phyloP scores from a whole-genome alignment of 2,888 invertebrate species.

The Ormyrus nitidulus region DNA sequence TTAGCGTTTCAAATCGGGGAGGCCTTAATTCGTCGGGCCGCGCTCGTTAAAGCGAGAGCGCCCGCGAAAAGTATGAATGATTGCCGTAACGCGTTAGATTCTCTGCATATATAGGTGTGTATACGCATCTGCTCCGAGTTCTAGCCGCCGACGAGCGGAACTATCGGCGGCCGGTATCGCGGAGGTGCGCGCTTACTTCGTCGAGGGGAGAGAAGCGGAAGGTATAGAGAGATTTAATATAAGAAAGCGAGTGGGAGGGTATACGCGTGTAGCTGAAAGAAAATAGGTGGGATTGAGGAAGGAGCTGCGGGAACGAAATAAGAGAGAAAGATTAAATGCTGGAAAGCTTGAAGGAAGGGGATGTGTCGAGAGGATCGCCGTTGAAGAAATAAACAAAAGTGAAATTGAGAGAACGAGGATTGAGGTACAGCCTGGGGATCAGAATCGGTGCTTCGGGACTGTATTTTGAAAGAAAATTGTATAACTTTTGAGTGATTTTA shows the following conservation, averaged over 20 bases:
- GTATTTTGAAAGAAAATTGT: too few relatives aligned
- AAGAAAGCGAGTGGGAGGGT: background rate
- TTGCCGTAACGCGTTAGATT: slow-evolving; percentile 35
- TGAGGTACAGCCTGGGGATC: too few relatives aligned
- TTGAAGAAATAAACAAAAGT: too few relatives aligned
- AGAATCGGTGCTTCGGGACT: too few relatives aligned
- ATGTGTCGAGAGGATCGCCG: background rate
- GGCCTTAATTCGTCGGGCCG: slow-evolving; percentile 37
- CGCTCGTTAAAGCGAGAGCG: slow-evolving; percentile 45
- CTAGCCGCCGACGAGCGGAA: slow-evolving; percentile 23
- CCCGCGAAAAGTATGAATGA: slow-evolving; percentile 40
- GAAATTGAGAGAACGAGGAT: too few relatives aligned
- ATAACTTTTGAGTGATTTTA: too few relatives aligned
- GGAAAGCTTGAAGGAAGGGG: background rate
- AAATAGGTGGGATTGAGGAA: slow-evolving; percentile 17
- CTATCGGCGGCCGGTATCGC: slow-evolving; percentile 39
- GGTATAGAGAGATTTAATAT: background rate
- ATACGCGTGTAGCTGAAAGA: slow-evolving; percentile 18
- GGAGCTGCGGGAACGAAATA: background rate
- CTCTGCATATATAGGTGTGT: too few relatives aligned
- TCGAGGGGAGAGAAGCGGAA: background rate
- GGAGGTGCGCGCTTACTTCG: slow-evolving; percentile 3
- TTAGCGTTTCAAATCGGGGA: slow-evolving; percentile 28
- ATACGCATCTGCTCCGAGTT: background rate
- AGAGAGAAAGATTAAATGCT: slow-evolving; percentile 25